Evolutionary conservation across 2,888 invertebrate species (phyloP), one percentile per base, ranked within the genome.

Genomic region (Drosophila birchii): DNA sequence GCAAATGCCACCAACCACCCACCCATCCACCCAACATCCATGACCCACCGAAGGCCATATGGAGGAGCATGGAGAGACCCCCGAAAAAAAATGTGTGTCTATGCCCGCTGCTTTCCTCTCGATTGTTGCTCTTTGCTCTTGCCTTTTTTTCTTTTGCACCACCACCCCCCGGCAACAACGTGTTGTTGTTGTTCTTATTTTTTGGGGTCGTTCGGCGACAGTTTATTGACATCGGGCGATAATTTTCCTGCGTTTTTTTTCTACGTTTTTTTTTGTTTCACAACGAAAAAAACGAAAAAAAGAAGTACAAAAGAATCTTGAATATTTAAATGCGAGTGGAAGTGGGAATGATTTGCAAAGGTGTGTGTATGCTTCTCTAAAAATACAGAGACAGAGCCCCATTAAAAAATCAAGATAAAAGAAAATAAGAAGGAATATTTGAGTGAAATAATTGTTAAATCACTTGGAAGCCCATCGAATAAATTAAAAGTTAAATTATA

Each of bases 191-290:
- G 11, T 34, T 12, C 20, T 12, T 44, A 20, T 64, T 47, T 51
- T 68, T 68, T 69, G 34, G 68, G 68, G 57, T 68, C 68, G 68
- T 41, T 44, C 34, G 72, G 51, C 32, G 59, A 29, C 86, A 83
- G 81, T 81, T 86, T 83, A 78, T 83, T 86, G 86, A 86, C 81
- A 74, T 70, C 63, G 32, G 16, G 84, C 78, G 84, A 83, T 86
- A 71, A 86, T 76, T 76, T 76, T 78, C 26, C 54, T 59, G 26
- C 36, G 64, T 34, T 45, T 45, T 45, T 45, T 45, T 26, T 8
- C 23, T 16, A 20, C 44, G 32, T 29, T 55, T 58, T 23, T 38
- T 29, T 55, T 58, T 23, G 54, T 38, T 62, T 34, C 44, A 39
- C 60, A 41, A 18, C 20, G 12, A 12, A 12, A 20, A 41, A 20